phyloP scores from a whole-genome alignment of 1,140 invertebrate genomes.

The Arion vulgaris region DNA sequence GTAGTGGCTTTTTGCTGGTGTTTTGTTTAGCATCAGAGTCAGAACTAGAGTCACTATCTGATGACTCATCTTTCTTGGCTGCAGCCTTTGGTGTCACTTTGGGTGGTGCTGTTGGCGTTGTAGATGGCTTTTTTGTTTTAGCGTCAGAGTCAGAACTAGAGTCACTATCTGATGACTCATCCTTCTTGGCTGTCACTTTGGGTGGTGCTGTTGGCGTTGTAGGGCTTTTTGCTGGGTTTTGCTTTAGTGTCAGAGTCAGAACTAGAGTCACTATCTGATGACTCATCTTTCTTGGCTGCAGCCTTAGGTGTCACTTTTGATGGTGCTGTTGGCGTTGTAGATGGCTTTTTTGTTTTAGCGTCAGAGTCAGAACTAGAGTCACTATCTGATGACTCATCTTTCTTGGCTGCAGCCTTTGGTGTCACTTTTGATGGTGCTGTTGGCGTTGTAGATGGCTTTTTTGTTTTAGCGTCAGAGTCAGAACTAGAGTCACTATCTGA shows the following conservation, averaged over 20 bases:
- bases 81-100: neutral
- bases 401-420: conserved; percentile 1
- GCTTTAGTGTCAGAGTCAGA: conserved; percentile 28
- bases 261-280: conserved; percentile 37
- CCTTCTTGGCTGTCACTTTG: conserved; percentile 6
- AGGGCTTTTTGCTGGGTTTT: conserved; percentile 10
- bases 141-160: conserved; percentile 40
- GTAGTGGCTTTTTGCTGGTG: neutral
- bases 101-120: neutral
- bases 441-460: neutral
- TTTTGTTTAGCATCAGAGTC: conserved; percentile 1
- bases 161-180: conserved; percentile 33
- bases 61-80: conserved; percentile 22
- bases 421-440: neutral
- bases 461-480: conserved; percentile 32
- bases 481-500: conserved; percentile 46
- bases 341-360: conserved; percentile 30
- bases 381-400: conserved; percentile 35
- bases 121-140: too few species aligned
- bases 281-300: conserved; percentile 24
- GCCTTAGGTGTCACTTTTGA: conserved; percentile 10
- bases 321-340: neutral
- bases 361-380: conserved; percentile 45
- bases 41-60: conserved; percentile 31
- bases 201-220: conserved; percentile 27